Evolutionary conservation across 2,888 invertebrate species (phyloP).

Genomic region (Homarus gammarus): DNA sequence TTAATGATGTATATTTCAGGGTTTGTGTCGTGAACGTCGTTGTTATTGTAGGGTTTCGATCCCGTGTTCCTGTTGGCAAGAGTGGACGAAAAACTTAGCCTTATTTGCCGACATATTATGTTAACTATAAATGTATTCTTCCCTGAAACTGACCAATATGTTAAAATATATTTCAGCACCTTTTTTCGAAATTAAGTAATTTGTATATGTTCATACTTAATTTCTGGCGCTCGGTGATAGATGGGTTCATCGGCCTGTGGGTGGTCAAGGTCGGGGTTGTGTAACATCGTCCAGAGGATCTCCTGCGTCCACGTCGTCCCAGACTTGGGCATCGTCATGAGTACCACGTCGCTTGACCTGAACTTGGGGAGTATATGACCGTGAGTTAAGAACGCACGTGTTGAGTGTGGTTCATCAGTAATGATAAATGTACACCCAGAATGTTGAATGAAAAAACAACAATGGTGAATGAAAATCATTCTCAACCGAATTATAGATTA

Average conservation of each 20-base stretch:
- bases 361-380: not conserved
- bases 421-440: not conserved
- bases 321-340: constrained; percentile 37
- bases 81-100: too few relatives aligned
- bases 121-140: too few relatives aligned
- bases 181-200: not conserved
- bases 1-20: too few relatives aligned
- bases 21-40: too few relatives aligned
- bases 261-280: constrained; percentile 37
- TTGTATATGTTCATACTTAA: not conserved
- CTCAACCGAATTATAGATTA: not conserved
- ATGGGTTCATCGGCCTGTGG: not conserved
- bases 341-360: constrained; percentile 28
- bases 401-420: not conserved
- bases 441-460: not conserved
- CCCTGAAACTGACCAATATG: not conserved
- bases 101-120: too few relatives aligned
- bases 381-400: not conserved
- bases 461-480: not conserved
- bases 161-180: not conserved
- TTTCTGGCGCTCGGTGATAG: not conserved
- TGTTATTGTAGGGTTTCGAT: too few relatives aligned
- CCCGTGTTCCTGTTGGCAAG: too few relatives aligned
- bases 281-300: constrained; percentile 34
- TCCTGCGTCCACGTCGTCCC: constrained; percentile 50